Evolutionary conservation across 2,888 invertebrate species (phyloP).

Genomic region (Epirrhoe alternata): DNA sequence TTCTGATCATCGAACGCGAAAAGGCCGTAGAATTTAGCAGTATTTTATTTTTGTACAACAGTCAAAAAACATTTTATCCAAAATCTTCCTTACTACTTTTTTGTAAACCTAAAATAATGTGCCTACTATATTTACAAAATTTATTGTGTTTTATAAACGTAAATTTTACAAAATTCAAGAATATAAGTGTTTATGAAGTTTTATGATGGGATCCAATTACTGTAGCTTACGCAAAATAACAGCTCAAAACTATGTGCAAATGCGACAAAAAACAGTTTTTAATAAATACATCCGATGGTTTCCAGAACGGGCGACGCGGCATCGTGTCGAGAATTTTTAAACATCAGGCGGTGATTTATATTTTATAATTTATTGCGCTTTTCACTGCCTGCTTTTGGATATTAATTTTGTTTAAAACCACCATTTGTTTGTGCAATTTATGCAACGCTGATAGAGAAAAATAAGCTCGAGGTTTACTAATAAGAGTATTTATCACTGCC

Average conservation of each 20-base stretch:
- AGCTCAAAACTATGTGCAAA: background rate
- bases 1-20: too few relatives aligned
- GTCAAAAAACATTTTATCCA: too few relatives aligned
- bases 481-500: background rate
- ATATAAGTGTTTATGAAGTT: too few relatives aligned
- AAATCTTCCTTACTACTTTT: too few relatives aligned
- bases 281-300: background rate
- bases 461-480: conserved; percentile 1
- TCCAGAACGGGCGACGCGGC: conserved; percentile 3
- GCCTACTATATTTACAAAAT: too few relatives aligned
- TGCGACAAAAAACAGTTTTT: background rate
- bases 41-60: too few relatives aligned
- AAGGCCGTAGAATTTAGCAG: too few relatives aligned
- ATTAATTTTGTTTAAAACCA: conserved; percentile 21
- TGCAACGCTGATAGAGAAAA: conserved; percentile 15
- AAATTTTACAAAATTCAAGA: too few relatives aligned
- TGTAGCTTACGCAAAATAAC: too few relatives aligned
- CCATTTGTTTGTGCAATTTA: conserved; percentile 20
- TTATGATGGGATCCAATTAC: too few relatives aligned
- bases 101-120: too few relatives aligned
- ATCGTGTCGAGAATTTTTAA: conserved; percentile 18
- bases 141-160: too few relatives aligned
- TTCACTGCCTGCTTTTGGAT: conserved; percentile 12
- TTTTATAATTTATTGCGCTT: conserved; percentile 23
- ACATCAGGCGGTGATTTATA: conserved; percentile 22